Conservation (phyloP, 2,797 vertebrate genomes). For the Thaleichthys pacificus region DNA sequence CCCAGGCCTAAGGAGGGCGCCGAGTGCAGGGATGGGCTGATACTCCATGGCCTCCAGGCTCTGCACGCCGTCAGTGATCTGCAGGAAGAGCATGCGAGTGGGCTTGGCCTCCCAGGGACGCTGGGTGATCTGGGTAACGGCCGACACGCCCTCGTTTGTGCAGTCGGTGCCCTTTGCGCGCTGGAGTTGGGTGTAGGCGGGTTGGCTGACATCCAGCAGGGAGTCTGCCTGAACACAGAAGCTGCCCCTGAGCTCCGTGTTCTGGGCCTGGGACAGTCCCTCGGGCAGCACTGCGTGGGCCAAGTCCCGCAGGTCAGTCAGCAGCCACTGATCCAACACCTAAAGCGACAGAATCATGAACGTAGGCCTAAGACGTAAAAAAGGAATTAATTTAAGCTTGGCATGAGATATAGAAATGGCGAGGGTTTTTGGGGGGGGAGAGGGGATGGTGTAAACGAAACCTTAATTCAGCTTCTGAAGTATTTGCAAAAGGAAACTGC, state of each 20-base stretch:
- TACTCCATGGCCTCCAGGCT: slow-evolving; percentile 94
- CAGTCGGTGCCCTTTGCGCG: slow-evolving; percentile 82
- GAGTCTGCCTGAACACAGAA: slow-evolving; percentile 94
- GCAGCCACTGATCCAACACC: slow-evolving; percentile 93
- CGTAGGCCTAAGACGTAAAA: background rate
- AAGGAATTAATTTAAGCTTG: background rate
- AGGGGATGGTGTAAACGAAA: too few relatives aligned
- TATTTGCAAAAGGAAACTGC: background rate
- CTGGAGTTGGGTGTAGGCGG: slow-evolving; percentile 90
- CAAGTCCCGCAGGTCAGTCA: slow-evolving; percentile 91
- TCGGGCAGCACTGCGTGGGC: slow-evolving; percentile 85
- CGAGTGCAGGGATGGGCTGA: slow-evolving; percentile 81
- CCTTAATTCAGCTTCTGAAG: too few relatives aligned
- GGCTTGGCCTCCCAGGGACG: slow-evolving; percentile 89
- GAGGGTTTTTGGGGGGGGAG: too few relatives aligned
- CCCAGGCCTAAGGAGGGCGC: slow-evolving; percentile 76
- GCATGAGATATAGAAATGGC: background rate
- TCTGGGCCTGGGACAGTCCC: slow-evolving; percentile 75
- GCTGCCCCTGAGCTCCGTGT: slow-evolving; percentile 83
- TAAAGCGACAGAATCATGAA: slow-evolving; percentile 17
- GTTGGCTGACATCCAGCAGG: slow-evolving; percentile 89
- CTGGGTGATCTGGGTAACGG: slow-evolving; percentile 78
- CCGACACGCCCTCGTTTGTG: slow-evolving; percentile 86
- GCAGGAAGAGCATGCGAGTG: slow-evolving; percentile 88
- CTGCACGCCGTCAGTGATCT: slow-evolving; percentile 92